phyloP scores from a whole-genome alignment of 1,140 invertebrate genomes.

The Bombus breviceps region DNA sequence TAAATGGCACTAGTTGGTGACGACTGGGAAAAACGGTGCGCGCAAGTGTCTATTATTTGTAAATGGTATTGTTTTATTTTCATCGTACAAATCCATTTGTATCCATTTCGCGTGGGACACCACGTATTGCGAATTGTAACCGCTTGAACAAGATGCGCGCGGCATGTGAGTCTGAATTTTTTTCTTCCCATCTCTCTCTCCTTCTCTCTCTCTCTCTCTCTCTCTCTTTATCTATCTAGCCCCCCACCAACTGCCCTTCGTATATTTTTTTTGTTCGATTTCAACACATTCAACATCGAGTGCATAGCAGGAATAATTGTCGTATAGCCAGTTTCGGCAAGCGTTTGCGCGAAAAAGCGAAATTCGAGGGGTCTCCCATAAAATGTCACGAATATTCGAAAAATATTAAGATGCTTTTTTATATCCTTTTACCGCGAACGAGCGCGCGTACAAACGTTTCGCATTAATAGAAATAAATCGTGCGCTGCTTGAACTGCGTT shows the following conservation, averaged over 20 bases:
- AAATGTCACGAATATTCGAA: constrained; percentile 52
- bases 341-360: constrained; percentile 47
- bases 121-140: constrained; percentile 49
- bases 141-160: constrained; percentile 49
- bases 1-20: constrained; percentile 7
- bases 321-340: constrained; percentile 51
- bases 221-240: neutral
- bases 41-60: constrained; percentile 43
- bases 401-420: constrained; percentile 54
- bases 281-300: constrained; percentile 44
- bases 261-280: constrained; percentile 21
- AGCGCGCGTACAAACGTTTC: neutral
- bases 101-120: constrained; percentile 43
- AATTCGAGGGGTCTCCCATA: constrained; percentile 46
- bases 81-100: constrained; percentile 42
- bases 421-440: constrained; percentile 12
- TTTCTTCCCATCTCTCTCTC: neutral
- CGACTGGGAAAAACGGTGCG: constrained; percentile 19
- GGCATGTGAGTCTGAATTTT: constrained; percentile 34
- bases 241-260: neutral
- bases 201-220: neutral
- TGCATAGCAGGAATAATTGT: constrained; percentile 50
- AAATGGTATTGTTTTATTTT: constrained; percentile 51
- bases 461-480: constrained; percentile 47
- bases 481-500: constrained; percentile 8